Evolutionary conservation across 2,888 invertebrate genomes (phyloP), one percentile per base, ranked within the genome.

Genomic region (Osmoderma eremita): DNA sequence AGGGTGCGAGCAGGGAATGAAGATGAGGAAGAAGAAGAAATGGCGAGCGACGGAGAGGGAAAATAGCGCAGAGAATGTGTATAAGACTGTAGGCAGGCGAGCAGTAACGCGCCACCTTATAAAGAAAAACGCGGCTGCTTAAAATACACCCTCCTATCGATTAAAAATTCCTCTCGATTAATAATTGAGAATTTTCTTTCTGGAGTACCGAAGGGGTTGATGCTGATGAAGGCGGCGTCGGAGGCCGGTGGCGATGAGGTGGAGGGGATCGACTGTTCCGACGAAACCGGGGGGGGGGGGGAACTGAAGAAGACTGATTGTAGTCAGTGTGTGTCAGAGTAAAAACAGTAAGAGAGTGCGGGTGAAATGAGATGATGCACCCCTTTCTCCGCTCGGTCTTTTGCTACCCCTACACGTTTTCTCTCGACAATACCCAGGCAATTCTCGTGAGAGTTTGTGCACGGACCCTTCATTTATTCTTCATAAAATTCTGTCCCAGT

Each of bases 281-380:
- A 42, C 58, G 30, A 45, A 58, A 58, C 24, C 58, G 70, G 75
- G 73, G 69, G 73, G 65, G 70, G 75, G 73, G 69, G 73, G 65
- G 73, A 75, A 73, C 73, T 78, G 78, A 78, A 78, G 80, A 79
- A 78, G 80, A 79, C 80, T 80, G 82, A 81, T 81, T 81, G 81
- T 81, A 80, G 79, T 80, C 79, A 79, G 81, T 81, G 78, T 81
- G 80, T 82, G 80, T 81, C 77, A 78, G 80, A 78, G 80, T 79
- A 80, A 80, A 80, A 80, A 80, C 80, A 80, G 78, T 81, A 81
- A 86, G 87, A 86, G 87, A 87, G 87, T 85, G 86, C 86, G 86
- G 86, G 86, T 86, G 86, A 86, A 86, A 86, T 86, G 86, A 85
- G 86, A 86, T 86, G 87, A 87, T 85, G 85, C 85, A 84, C 83